Percentiles rank a stretch among this genome's conserved stretches.
These are phyloP conservation scores for Erithacus rubecula DNA, from an alignment of 2,797 vertebrate genomes.

Conservation along the genomic window DNA sequence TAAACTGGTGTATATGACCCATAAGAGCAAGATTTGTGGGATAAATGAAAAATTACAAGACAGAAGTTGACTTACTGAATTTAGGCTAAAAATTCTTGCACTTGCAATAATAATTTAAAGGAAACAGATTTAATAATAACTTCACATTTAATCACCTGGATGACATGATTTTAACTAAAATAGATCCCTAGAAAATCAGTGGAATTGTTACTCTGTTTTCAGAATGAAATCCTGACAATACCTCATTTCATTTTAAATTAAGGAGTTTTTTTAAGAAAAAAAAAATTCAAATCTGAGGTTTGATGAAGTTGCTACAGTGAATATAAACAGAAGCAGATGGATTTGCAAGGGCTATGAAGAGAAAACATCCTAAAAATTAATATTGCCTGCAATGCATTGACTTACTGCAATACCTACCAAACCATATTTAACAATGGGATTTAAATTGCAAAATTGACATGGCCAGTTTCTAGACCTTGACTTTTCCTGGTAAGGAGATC, in stretches of 20 bases:
- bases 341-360: background rate
- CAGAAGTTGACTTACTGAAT: background rate
- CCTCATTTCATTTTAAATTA: background rate
- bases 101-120: background rate
- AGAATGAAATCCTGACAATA: background rate
- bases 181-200: background rate
- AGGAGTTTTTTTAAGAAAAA: background rate
- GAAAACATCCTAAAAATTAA: slow-evolving; percentile 14
- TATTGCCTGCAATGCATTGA: background rate
- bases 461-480: slow-evolving; percentile 57
- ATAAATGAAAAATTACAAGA: slow-evolving; percentile 3
- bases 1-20: background rate
- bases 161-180: background rate
- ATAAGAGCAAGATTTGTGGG: background rate
- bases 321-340: background rate
- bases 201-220: background rate
- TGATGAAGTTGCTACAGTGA: background rate
- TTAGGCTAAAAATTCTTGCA: background rate
- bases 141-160: background rate
- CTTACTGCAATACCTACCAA: slow-evolving; percentile 8
- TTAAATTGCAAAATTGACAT: slow-evolving; percentile 62
- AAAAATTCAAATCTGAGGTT: background rate
- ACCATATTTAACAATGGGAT: slow-evolving; percentile 35
- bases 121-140: background rate
- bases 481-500: slow-evolving; percentile 55